A percentile compares a stretch with the other conserved stretches of the same genome.
Conservation (phyloP, 1,140 invertebrate species). For the Monomorium pharaonis region DNA sequence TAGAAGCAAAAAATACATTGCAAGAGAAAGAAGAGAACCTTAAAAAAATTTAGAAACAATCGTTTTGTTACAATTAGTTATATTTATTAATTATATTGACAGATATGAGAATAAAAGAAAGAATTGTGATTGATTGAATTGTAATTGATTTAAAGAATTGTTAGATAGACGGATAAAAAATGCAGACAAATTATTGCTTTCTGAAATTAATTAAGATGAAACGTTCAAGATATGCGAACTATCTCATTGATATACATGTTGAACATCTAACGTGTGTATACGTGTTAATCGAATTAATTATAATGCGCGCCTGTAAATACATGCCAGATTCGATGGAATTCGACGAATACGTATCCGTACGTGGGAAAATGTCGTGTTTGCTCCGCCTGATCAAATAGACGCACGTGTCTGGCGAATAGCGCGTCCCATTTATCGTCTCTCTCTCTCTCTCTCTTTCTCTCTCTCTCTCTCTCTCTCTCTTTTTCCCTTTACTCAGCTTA, state of each 20-base stretch:
- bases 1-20: not conserved
- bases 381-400: constrained; percentile 77
- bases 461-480: not conserved
- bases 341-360: constrained; percentile 65
- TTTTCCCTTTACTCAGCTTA: not conserved
- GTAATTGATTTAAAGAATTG: not conserved
- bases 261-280: not conserved
- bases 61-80: not conserved
- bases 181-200: not conserved
- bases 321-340: constrained; percentile 41
- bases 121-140: too few species aligned
- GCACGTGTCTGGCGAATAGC: constrained; percentile 53
- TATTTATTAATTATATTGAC: not conserved
- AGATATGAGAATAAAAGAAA: too few species aligned
- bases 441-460: not conserved
- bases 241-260: not conserved
- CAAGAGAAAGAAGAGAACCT: not conserved
- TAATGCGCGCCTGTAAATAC: constrained; percentile 49
- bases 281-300: constrained; percentile 55
- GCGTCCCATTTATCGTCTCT: constrained; percentile 33
- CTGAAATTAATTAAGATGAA: not conserved
- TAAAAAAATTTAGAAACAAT: not conserved
- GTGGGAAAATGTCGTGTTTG: constrained; percentile 81
- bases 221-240: not conserved
- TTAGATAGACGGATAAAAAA: not conserved